A percentile compares a stretch with the other conserved stretches of the same genome.
These are phyloP conservation scores for Drosophila affinis DNA, from an alignment of 2,888 invertebrate species.

Conservation along the genomic window DNA sequence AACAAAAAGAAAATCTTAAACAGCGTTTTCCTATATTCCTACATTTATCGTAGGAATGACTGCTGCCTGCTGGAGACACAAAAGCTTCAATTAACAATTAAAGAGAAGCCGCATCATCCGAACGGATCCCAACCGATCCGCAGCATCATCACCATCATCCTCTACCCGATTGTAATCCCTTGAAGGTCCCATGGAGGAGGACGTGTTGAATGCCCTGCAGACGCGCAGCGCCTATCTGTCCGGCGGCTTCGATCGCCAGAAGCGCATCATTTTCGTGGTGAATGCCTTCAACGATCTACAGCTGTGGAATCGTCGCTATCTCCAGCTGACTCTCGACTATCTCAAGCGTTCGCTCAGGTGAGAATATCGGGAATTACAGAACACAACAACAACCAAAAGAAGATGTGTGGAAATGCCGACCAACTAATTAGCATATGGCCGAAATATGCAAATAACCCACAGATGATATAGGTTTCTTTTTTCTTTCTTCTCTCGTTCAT, in stretches of 20 bases:
- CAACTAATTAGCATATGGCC: constrained; percentile 61
- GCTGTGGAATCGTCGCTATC: constrained; percentile 83
- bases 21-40: not conserved
- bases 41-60: constrained; percentile 29
- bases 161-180: not conserved
- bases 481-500: constrained; percentile 16
- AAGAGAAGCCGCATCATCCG: constrained; percentile 39
- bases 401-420: constrained; percentile 35
- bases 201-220: constrained; percentile 86
- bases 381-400: not conserved
- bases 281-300: constrained; percentile 86
- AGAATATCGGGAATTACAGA: constrained; percentile 53
- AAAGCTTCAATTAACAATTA: constrained; percentile 42
- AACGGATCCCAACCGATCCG: not conserved
- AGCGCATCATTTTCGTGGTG: constrained; percentile 87
- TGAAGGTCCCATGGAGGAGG: constrained; percentile 85
- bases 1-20: constrained; percentile 34
- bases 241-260: constrained; percentile 88
- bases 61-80: constrained; percentile 16
- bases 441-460: constrained; percentile 67
- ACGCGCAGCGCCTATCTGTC: constrained; percentile 87
- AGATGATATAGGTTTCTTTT: constrained; percentile 52
- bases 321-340: constrained; percentile 82
- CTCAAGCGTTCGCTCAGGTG: constrained; percentile 83
- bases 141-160: constrained; percentile 2